These are phyloP conservation scores for Cancer borealis DNA, from an alignment of 2,888 invertebrate genomes.

Conservation along the genomic window DNA sequence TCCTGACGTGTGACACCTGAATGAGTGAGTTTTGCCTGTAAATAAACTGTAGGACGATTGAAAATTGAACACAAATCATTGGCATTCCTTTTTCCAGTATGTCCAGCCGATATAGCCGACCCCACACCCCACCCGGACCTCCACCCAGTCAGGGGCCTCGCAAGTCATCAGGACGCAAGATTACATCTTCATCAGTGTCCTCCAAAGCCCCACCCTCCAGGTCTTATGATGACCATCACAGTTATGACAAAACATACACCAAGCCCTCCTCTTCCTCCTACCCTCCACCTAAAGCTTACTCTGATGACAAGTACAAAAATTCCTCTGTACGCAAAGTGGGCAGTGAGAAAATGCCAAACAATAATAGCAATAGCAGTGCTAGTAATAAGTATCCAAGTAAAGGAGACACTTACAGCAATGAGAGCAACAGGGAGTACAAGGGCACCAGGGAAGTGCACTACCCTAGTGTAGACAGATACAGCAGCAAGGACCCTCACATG, in stretches of 20 bases:
- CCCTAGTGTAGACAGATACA: constrained; percentile 58
- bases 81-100: constrained; percentile 54
- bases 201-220: constrained; percentile 63
- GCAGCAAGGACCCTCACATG: constrained; percentile 40
- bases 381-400: not conserved
- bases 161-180: constrained; percentile 49
- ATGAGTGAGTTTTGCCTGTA: not conserved
- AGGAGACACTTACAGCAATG: constrained; percentile 56
- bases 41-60: not conserved
- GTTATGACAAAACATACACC: constrained; percentile 50
- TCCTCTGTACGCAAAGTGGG: constrained; percentile 43
- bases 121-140: constrained; percentile 64
- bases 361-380: not conserved
- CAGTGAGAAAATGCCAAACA: constrained; percentile 64
- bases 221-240: constrained; percentile 58
- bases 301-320: constrained; percentile 65
- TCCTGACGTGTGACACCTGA: not conserved
- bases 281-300: constrained; percentile 59
- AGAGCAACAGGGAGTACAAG: constrained; percentile 55
- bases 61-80: not conserved
- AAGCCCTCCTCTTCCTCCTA: constrained; percentile 63
- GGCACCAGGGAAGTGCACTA: constrained; percentile 53
- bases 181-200: constrained; percentile 54
- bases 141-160: constrained; percentile 60
- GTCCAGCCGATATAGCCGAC: constrained; percentile 67